Base-by-base conservation (phyloP, 64 coral and sea anemone species). In the Pachyseris speciosa region DNA sequence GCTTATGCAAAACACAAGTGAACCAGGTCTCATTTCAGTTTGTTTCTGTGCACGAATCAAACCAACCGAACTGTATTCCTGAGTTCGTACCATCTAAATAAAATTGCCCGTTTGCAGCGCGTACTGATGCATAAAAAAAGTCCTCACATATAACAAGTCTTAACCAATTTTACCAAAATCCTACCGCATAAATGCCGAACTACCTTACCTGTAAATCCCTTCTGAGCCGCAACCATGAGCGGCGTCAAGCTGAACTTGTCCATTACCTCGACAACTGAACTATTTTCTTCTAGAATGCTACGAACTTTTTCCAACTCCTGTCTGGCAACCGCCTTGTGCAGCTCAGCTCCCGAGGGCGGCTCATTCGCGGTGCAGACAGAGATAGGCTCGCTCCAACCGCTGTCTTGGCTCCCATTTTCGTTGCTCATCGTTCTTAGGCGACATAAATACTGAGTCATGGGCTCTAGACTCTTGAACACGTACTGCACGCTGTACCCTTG, bases 221-320 rank as follows among this genome's bases (percentile, higher is more conserved):
- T 96, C 64, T 96, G 68, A 25, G 95, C 95, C 0, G 85, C 87
- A 7, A 93, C 78, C 95, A 96, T 96, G 0, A 96, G 61, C 10
- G 95, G 95, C 26, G 95, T 93, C 22, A 93, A 66, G 5, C 95
- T 86, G 65, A 93, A 77, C 53, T 96, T 96, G 22, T 96, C 95
- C 86, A 93, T 96, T 5, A 96, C 95, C 84, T 96, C 95, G 32
- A 96, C 91, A 16, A 96, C 95, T 7, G 95, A 72, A 50, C 38
- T 96, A 74, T 96, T 90, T 66, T 96, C 95, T 40, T 84, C 37
- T 16, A 96, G 75, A 90, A 96, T 93, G 29, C 40, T 78, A 22
- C 91, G 92, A 47, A 93, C 91, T 70, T 93, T 91, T 8, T 86
- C 91, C 15, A 96, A 87, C 19, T 96, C 91, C 58, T 88, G 67